Percentiles rank a stretch among this genome's conserved stretches.
These are phyloP conservation scores for Ips nitidus DNA, from an alignment of 1,140 invertebrate genomes.

Conservation along the genomic window DNA sequence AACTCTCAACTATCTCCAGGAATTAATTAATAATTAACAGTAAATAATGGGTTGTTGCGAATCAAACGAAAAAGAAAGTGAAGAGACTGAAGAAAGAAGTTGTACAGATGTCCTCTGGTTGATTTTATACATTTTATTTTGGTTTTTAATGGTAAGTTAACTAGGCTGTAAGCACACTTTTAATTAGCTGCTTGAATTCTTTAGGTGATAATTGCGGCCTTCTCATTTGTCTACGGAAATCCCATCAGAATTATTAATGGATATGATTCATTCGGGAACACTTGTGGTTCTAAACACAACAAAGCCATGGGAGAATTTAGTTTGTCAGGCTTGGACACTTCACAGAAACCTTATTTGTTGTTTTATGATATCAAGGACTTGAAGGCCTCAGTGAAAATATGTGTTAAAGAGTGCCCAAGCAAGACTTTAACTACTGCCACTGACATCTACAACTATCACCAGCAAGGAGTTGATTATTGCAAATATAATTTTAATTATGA, in stretches of 20 bases:
- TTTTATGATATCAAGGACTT: conserved; percentile 81
- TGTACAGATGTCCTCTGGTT: conserved; percentile 89
- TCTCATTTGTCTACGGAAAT: conserved; percentile 88
- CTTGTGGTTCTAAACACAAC: conserved; percentile 83
- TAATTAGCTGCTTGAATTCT: conserved; percentile 33
- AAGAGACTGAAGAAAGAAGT: conserved; percentile 56
- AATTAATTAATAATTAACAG: not conserved
- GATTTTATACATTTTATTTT: conserved; percentile 80
- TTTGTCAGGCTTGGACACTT: conserved; percentile 78
- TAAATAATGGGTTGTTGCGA: conserved; percentile 47
- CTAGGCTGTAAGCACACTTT: conserved; percentile 25
- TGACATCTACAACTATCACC: conserved; percentile 73
- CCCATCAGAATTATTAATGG: conserved; percentile 86
- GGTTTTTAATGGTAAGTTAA: conserved; percentile 79
- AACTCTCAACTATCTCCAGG: too few species aligned
- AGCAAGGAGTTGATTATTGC: conserved; percentile 74
- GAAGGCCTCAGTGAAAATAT: conserved; percentile 78
- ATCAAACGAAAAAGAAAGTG: conserved; percentile 41
- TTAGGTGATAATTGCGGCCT: conserved; percentile 81
- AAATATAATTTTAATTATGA: conserved; percentile 69
- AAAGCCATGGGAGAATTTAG: conserved; percentile 71
- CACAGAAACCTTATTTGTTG: conserved; percentile 78
- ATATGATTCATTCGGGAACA: conserved; percentile 95
- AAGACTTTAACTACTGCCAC: conserved; percentile 61
- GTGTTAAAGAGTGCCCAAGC: conserved; percentile 85